These are phyloP conservation scores for Azorinus chamasolen DNA, from an alignment of 2,888 invertebrate genomes.

Conservation along the genomic window DNA sequence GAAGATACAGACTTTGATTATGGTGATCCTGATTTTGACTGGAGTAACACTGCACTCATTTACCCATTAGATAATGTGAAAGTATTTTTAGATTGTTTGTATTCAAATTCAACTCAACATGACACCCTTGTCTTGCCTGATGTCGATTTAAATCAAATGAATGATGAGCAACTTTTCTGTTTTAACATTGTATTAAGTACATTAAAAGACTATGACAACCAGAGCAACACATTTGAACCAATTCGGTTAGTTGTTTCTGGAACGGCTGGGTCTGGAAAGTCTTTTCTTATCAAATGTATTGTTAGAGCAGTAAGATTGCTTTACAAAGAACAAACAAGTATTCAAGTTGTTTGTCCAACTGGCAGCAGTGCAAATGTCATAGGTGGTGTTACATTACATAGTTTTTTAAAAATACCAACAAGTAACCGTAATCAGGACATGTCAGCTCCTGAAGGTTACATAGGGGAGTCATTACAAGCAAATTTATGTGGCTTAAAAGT, in stretches of 20 bases:
- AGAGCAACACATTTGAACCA: slow-evolving; percentile 20
- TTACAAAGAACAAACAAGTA: slow-evolving; percentile 47
- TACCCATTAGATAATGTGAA: slow-evolving; percentile 42
- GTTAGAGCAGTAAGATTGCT: slow-evolving; percentile 43
- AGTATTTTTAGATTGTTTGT: slow-evolving; percentile 10
- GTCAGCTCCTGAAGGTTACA: slow-evolving; percentile 55
- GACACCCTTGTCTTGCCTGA: slow-evolving; percentile 36
- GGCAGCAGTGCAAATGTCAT: slow-evolving; percentile 68
- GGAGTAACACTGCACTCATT: not conserved
- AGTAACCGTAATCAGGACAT: slow-evolving; percentile 33
- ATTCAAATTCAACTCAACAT: not conserved
- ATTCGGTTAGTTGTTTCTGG: slow-evolving; percentile 57
- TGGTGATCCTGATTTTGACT: slow-evolving; percentile 53
- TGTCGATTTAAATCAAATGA: slow-evolving; percentile 44
- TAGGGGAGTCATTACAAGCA: slow-evolving; percentile 47
- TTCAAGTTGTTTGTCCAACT: slow-evolving; percentile 65
- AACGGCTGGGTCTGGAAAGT: slow-evolving; percentile 65
- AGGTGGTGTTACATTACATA: slow-evolving; percentile 58
- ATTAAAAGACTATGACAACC: slow-evolving; percentile 19
- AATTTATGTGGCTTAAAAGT: slow-evolving; percentile 49
- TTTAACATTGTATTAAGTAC: slow-evolving; percentile 60
- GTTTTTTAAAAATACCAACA: slow-evolving; percentile 64
- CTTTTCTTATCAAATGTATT: slow-evolving; percentile 60
- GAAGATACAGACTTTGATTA: slow-evolving; percentile 48
- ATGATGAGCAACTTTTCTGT: slow-evolving; percentile 59